phyloP scores from a whole-genome alignment of 2,888 invertebrate species.

The Venusia cambrica region DNA sequence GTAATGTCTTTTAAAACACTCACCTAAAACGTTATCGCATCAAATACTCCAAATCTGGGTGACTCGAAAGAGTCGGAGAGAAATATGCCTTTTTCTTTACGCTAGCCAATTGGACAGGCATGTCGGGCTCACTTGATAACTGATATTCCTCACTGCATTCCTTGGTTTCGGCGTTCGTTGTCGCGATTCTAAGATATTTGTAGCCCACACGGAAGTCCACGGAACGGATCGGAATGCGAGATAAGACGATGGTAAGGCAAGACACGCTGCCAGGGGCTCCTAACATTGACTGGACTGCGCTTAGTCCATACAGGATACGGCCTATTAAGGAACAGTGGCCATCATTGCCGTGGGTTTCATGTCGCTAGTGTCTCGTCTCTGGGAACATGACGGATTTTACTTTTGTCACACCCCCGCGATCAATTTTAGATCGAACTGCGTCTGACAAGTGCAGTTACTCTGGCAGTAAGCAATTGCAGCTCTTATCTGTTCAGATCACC shows the following conservation, averaged over 20 bases:
- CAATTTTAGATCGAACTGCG: slow-evolving; percentile 22
- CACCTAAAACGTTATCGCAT: slow-evolving; percentile 79
- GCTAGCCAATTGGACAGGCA: slow-evolving; percentile 72
- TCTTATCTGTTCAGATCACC: too few relatives aligned
- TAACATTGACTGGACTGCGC: slow-evolving; percentile 74
- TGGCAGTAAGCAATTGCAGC: too few relatives aligned
- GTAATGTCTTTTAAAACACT: slow-evolving; percentile 60
- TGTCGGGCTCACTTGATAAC: slow-evolving; percentile 57
- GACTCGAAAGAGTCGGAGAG: slow-evolving; percentile 55
- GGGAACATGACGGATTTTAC: too few relatives aligned
- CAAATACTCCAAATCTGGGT: slow-evolving; percentile 60
- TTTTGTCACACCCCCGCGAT: slow-evolving; percentile 58
- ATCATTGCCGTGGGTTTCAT: slow-evolving; percentile 78
- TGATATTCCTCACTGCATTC: slow-evolving; percentile 70
- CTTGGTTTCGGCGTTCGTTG: too few relatives aligned
- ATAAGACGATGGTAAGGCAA: slow-evolving; percentile 38
- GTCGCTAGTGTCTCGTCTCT: slow-evolving; percentile 62
- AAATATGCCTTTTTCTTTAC: slow-evolving; percentile 74
- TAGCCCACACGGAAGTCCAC: slow-evolving; percentile 59
- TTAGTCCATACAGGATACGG: slow-evolving; percentile 66
- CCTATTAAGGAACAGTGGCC: slow-evolving; percentile 74
- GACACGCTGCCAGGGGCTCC: slow-evolving; percentile 52
- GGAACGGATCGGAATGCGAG: slow-evolving; percentile 47
- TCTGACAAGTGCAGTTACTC: slow-evolving; percentile 15
- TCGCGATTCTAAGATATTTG: slow-evolving; percentile 18